phyloP scores from a whole-genome alignment of 2,888 invertebrate species.

The Hirtodrosophila trivittata region DNA sequence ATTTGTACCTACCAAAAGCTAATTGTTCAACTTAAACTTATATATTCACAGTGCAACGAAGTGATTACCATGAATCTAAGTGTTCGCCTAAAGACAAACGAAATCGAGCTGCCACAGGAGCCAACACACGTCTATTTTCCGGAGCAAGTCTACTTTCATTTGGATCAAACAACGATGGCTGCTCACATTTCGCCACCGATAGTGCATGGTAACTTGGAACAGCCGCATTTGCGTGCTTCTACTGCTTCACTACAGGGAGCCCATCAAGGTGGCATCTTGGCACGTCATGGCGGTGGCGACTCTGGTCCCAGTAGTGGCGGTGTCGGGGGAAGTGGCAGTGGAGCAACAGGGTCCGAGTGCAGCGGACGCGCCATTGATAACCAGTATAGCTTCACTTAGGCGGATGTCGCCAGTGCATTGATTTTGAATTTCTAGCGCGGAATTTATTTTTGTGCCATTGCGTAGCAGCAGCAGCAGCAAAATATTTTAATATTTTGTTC shows the following conservation, averaged over 20 bases:
- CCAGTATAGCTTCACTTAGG: slow-evolving; percentile 90
- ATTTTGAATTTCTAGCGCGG: slow-evolving; percentile 55
- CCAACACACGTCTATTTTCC: slow-evolving; percentile 73
- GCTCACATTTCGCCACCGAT: slow-evolving; percentile 59
- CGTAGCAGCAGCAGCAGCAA: slow-evolving; percentile 45
- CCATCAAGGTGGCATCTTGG: slow-evolving; percentile 29
- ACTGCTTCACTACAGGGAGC: slow-evolving; percentile 74
- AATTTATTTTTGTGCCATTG: slow-evolving; percentile 73
- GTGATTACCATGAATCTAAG: slow-evolving; percentile 84
- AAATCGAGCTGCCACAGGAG: slow-evolving; percentile 83
- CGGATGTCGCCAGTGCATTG: slow-evolving; percentile 32
- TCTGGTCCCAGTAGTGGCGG: slow-evolving; percentile 20
- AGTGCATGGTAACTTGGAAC: slow-evolving; percentile 62
- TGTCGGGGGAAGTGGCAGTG: slow-evolving; percentile 17
- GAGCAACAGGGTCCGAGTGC: slow-evolving; percentile 48
- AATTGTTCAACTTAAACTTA: slow-evolving; percentile 11
- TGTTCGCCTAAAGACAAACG: slow-evolving; percentile 84
- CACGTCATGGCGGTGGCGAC: slow-evolving; percentile 45
- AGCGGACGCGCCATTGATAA: slow-evolving; percentile 90
- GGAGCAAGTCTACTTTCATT: slow-evolving; percentile 74
- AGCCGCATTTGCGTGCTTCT: slow-evolving; percentile 74
- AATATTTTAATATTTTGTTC: slow-evolving; percentile 25
- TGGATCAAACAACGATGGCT: slow-evolving; percentile 71
- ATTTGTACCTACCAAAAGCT: neutral
- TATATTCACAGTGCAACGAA: slow-evolving; percentile 83